Percentiles rank a stretch among this genome's conserved stretches.
Evolutionary conservation across 2,888 invertebrate species (phyloP).

Genomic region (Tortricodes alternella): DNA sequence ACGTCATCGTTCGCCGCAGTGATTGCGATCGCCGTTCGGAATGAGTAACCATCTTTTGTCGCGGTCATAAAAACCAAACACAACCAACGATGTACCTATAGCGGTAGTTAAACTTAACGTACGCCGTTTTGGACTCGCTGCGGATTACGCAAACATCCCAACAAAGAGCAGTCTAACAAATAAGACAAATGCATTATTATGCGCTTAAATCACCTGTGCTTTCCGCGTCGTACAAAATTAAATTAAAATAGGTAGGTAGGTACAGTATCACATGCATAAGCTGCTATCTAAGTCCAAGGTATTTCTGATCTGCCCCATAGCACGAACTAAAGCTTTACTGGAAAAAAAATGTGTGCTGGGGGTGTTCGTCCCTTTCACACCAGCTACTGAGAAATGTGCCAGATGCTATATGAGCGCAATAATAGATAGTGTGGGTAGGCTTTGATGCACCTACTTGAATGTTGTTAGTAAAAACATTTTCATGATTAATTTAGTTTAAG

Average conservation of each 20-base stretch:
- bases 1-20: slow-evolving; percentile 33
- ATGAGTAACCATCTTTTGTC: slow-evolving; percentile 52
- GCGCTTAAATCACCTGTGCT: slow-evolving; percentile 21
- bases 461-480: too few species aligned
- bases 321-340: too few species aligned
- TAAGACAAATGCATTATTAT: slow-evolving; percentile 27
- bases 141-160: slow-evolving; percentile 44
- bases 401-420: too few species aligned
- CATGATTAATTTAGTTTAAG: too few species aligned
- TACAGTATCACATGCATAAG: not conserved
- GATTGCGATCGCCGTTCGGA: slow-evolving; percentile 37
- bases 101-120: not conserved
- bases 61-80: slow-evolving; percentile 41
- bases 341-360: too few species aligned
- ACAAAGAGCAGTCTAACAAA: slow-evolving; percentile 31
- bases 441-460: too few species aligned
- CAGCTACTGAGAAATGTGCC: too few species aligned
- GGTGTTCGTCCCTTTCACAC: too few species aligned
- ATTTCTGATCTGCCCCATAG: slow-evolving; percentile 3
- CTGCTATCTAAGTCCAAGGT: not conserved
- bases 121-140: not conserved
- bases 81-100: not conserved
- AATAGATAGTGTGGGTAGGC: too few species aligned
- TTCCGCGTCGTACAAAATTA: slow-evolving; percentile 9
- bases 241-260: not conserved